phyloP scores from a whole-genome alignment of 1,140 invertebrate species.

The Nebria ingens region DNA sequence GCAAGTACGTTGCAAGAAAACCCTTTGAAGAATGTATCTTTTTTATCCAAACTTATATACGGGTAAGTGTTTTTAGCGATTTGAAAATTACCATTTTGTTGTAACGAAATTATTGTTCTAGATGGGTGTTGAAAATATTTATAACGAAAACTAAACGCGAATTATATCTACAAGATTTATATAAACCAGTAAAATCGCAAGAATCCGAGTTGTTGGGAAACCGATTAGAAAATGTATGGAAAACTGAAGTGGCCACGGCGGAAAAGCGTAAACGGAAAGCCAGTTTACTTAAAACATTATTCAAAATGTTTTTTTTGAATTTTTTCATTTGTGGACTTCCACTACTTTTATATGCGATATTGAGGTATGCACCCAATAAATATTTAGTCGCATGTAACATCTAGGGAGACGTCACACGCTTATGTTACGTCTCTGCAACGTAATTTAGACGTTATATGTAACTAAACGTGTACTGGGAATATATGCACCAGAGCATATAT shows the following conservation, averaged over 20 bases:
- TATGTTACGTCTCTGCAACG: too few species aligned
- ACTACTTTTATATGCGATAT: constrained; percentile 30
- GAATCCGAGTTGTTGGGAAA: constrained; percentile 34
- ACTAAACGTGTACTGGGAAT: too few species aligned
- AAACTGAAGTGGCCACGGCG: constrained; percentile 29
- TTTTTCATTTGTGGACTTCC: constrained; percentile 37
- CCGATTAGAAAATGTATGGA: constrained; percentile 39
- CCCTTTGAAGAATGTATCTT: constrained; percentile 21
- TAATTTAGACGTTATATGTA: too few species aligned
- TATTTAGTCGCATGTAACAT: too few species aligned
- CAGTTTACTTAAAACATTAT: constrained; percentile 34
- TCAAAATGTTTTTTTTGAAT: constrained; percentile 33
- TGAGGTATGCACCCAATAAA: too few species aligned
- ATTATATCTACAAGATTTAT: constrained; percentile 25
- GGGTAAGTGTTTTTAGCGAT: constrained; percentile 18
- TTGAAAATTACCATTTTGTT: background rate
- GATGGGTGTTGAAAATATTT: constrained; percentile 27
- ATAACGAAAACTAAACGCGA: constrained; percentile 21
- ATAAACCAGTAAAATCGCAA: constrained; percentile 22
- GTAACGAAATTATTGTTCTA: constrained; percentile 15
- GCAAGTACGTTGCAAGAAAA: constrained; percentile 16
- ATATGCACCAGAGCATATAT: too few species aligned
- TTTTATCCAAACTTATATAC: constrained; percentile 24
- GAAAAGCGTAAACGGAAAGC: constrained; percentile 20
- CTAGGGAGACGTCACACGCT: too few species aligned